Conservation (phyloP, 2,113 vertebrate genomes). For the Jaculus jaculus region DNA sequence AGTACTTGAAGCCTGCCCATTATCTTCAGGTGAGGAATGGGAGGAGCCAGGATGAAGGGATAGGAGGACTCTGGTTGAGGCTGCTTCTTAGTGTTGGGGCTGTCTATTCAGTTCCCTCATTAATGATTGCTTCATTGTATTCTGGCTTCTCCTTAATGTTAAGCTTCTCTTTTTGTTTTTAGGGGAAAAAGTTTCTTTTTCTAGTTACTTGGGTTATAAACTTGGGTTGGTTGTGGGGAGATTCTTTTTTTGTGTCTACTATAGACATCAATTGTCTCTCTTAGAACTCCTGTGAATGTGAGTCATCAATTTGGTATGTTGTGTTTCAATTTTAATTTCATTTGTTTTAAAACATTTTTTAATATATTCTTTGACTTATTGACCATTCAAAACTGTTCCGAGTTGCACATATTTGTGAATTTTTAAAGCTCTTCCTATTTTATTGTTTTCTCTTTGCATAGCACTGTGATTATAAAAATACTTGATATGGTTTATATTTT, state of each 20-base stretch:
- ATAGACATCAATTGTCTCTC: too few species aligned
- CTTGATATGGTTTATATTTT: background rate
- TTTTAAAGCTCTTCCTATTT: background rate
- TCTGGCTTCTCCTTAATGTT: background rate
- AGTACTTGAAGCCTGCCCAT: too few species aligned
- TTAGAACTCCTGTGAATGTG: background rate
- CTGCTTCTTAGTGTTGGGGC: background rate
- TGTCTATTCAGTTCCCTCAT: background rate
- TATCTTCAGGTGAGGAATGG: background rate
- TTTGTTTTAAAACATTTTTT: background rate
- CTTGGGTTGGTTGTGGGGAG: background rate
- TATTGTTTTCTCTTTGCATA: background rate
- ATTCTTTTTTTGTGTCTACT: background rate
- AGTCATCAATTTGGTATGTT: background rate
- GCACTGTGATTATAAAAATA: background rate
- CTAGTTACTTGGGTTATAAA: background rate
- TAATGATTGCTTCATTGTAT: background rate
- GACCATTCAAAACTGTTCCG: background rate
- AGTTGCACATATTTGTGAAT: background rate
- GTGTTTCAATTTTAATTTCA: background rate
- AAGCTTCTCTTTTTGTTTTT: background rate
- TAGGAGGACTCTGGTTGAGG: background rate
- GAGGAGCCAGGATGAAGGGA: too few species aligned
- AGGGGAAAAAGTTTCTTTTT: background rate
- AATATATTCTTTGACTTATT: background rate